Base-by-base conservation (phyloP, 2,888 invertebrate genomes). In the Quadroppia sp. region DNA sequence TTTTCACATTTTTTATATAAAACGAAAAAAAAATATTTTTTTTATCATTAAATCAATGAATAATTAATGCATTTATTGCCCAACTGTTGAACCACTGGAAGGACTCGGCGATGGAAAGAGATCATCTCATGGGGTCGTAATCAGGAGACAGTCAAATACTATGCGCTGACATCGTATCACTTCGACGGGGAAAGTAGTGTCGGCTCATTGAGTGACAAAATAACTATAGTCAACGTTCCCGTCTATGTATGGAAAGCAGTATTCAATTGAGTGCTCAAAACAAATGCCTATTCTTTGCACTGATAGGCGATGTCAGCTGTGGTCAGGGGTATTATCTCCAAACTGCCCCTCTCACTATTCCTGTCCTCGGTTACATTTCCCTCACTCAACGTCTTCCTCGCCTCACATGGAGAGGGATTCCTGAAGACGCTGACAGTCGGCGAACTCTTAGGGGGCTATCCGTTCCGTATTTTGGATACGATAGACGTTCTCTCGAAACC, bases 31-130 rank as follows among this genome's bases (percentile, higher is more conserved):
- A 28, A 23, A 48, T 48, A 9, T 15, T 9, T 15, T 48, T 48
- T 48, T 4, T 48, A 48, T 48, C 15, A 48, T n/a, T n/a, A n/a
- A n/a, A n/a, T n/a, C n/a, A n/a, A 15, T n/a, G 3, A 48, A 15
- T 48, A 64, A 25, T 23, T 36, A 25, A 61, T n/a, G 23, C 25
- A 23, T 4, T 4, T 23, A 17, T 42, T n/a, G 17, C 28, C 20
- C 40, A 17, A 30, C 61, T 15, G 32, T 73, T 74, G 9, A 42
- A 74, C 20, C 20, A 53, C 11, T 61, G 56, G 25, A 71, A 77
- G 77, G 13, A 71, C 76, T 36, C 42, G 30, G 15, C n/a, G 75
- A 70, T 74, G 76, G 32, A 77, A 77, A 74, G 73, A 76, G n/a
- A 75, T 77, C n/a, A 67, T 77, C 7, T 32, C 56, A 7, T 77